Conservation (phyloP, 2,888 invertebrate species). For the Xestobium rufovillosum region DNA sequence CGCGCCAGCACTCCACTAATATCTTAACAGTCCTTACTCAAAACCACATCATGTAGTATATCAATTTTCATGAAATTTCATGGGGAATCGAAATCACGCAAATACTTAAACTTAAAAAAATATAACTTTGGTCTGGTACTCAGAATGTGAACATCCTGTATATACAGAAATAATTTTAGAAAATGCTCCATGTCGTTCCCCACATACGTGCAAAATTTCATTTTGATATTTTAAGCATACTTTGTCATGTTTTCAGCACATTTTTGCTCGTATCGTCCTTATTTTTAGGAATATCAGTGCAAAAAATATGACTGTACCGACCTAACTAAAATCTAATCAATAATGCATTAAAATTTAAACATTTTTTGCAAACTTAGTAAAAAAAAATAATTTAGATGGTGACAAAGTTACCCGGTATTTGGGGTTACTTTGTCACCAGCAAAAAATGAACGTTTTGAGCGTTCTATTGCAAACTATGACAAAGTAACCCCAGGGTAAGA, state of each 20-base stretch:
- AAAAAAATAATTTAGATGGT: conserved; percentile 1
- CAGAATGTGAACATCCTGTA: too few relatives aligned
- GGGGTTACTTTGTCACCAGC: conserved; percentile 1
- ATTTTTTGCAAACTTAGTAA: not conserved
- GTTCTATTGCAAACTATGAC: conserved; percentile 1
- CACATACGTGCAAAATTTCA: too few relatives aligned
- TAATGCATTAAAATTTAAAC: conserved; percentile 1
- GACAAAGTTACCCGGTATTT: conserved; percentile 1
- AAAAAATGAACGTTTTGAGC: not conserved
- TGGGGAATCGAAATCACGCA: too few relatives aligned
- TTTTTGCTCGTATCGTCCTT: not conserved
- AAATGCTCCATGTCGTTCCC: too few relatives aligned
- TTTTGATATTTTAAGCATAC: too few relatives aligned
- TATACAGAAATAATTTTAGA: too few relatives aligned
- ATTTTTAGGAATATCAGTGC: conserved; percentile 2
- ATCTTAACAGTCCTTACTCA: too few relatives aligned
- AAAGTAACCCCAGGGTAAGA: conserved; percentile 3
- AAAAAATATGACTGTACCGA: conserved; percentile 2
- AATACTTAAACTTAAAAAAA: too few relatives aligned
- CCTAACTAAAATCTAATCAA: conserved; percentile 1
- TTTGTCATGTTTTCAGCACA: conserved; percentile 1
- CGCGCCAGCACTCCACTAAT: too few relatives aligned
- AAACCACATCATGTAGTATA: too few relatives aligned
- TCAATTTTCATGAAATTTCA: too few relatives aligned
- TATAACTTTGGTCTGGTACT: too few relatives aligned